Percentiles rank a stretch among this genome's conserved stretches.
Evolutionary conservation across 2,113 vertebrate species (phyloP).

Genomic region (Phyllostomus discolor): DNA sequence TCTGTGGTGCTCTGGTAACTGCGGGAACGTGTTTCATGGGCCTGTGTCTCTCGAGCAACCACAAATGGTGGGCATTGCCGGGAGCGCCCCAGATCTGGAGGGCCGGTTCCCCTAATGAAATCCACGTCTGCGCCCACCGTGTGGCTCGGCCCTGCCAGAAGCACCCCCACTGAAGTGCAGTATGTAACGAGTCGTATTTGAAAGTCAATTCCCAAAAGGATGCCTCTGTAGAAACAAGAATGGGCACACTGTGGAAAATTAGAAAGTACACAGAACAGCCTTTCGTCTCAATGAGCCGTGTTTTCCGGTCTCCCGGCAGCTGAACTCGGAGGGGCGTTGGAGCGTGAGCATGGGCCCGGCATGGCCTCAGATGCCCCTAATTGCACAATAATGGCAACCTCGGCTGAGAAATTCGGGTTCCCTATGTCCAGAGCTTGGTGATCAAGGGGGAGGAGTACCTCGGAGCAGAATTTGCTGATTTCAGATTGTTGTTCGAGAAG

Average conservation of each 20-base stretch:
- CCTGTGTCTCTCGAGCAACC: neutral
- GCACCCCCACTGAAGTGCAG: neutral
- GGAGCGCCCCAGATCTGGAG: neutral
- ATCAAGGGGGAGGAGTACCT: slow-evolving; percentile 40
- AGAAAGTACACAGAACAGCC: neutral
- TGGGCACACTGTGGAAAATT: slow-evolving; percentile 23
- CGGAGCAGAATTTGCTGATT: slow-evolving; percentile 47
- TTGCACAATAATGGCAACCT: slow-evolving; percentile 56
- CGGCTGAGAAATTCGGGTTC: slow-evolving; percentile 48
- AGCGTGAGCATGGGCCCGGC: neutral
- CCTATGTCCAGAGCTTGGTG: slow-evolving; percentile 45
- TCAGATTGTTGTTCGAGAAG: slow-evolving; percentile 47
- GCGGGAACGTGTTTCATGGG: accelerated
- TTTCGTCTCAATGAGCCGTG: slow-evolving; percentile 1
- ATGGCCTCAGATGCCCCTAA: slow-evolving; percentile 36
- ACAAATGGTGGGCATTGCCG: neutral
- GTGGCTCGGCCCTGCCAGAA: neutral
- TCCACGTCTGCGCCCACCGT: neutral
- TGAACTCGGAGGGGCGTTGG: neutral
- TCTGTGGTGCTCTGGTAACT: neutral
- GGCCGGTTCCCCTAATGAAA: neutral
- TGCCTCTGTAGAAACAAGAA: slow-evolving; percentile 46
- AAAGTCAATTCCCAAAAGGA: slow-evolving; percentile 51
- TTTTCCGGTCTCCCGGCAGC: slow-evolving; percentile 32
- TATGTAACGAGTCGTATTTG: slow-evolving; percentile 7